Conservation (phyloP, 2,797 vertebrate genomes). For the Anguilla megastoma region DNA sequence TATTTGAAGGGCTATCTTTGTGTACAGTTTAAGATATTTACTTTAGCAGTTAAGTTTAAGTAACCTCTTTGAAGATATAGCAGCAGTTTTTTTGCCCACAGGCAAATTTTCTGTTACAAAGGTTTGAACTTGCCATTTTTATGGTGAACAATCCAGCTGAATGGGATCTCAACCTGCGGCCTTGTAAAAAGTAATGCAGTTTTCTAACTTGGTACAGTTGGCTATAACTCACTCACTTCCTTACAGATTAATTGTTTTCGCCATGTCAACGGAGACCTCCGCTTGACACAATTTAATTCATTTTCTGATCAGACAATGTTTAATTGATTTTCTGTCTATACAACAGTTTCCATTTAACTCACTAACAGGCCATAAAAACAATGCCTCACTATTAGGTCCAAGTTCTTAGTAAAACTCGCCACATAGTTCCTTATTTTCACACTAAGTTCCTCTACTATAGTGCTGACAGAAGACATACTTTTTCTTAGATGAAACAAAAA, state of each 20-base stretch:
- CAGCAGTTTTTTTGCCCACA: background rate
- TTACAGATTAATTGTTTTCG: conserved; percentile 8
- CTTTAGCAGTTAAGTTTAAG: background rate
- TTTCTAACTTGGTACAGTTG: background rate
- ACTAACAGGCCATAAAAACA: background rate
- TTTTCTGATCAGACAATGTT: conserved; percentile 5
- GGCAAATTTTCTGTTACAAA: background rate
- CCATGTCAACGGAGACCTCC: conserved; percentile 9
- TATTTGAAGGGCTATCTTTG: background rate
- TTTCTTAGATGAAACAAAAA: background rate
- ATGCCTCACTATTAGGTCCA: background rate
- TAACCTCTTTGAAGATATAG: background rate
- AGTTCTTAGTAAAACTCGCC: background rate
- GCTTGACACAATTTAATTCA: conserved; percentile 24
- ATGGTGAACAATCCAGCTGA: background rate
- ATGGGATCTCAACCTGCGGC: background rate
- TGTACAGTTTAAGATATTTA: background rate
- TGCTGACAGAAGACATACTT: background rate
- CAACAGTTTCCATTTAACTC: conserved; percentile 36
- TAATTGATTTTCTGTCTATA: conserved; percentile 32
- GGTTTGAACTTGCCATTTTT: background rate
- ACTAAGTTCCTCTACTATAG: background rate
- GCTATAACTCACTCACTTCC: conserved; percentile 14
- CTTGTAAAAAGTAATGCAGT: background rate
- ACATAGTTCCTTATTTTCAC: background rate